These are phyloP conservation scores for Eriocheir sinensis DNA, from an alignment of 1,140 invertebrate species.

Conservation along the genomic window DNA sequence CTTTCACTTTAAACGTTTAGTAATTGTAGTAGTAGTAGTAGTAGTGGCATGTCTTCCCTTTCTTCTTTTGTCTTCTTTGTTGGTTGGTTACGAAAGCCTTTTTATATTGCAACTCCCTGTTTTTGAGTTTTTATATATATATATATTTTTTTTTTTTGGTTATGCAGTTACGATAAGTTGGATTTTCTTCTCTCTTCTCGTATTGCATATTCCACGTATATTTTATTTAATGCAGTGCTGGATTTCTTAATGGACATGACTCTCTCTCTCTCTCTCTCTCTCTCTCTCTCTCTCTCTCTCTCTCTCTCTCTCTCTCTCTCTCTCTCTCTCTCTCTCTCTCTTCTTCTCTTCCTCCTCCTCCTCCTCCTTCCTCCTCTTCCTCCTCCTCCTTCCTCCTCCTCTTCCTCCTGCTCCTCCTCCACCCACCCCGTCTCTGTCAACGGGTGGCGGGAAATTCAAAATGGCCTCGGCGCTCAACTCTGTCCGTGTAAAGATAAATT, in stretches of 20 bases:
- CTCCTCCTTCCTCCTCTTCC: not conserved
- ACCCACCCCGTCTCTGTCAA: not conserved
- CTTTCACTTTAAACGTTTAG: too few species aligned
- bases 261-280: conserved; percentile 44
- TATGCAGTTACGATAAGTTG: not conserved
- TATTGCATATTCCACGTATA: too few species aligned
- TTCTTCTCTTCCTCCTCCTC: not conserved
- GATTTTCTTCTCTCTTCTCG: too few species aligned
- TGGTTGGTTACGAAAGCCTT: too few species aligned
- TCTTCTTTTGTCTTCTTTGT: too few species aligned
- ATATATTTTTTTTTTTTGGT: not conserved
- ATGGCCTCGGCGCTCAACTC: not conserved
- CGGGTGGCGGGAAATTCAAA: too few species aligned
- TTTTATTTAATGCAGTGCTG: not conserved
- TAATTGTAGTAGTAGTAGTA: too few species aligned
- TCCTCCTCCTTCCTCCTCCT: not conserved
- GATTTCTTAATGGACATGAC: not conserved
- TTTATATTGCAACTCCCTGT: not conserved
- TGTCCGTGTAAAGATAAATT: conserved; percentile 25
- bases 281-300: not conserved
- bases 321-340: not conserved
- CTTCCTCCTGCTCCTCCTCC: not conserved
- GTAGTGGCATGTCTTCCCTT: too few species aligned
- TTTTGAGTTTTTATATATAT: not conserved
- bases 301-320: conserved; percentile 8